Percentiles rank a stretch among this genome's conserved stretches.
Evolutionary conservation across 2,797 vertebrate genomes (phyloP).

Genomic region (Enteromius fasciolatus): DNA sequence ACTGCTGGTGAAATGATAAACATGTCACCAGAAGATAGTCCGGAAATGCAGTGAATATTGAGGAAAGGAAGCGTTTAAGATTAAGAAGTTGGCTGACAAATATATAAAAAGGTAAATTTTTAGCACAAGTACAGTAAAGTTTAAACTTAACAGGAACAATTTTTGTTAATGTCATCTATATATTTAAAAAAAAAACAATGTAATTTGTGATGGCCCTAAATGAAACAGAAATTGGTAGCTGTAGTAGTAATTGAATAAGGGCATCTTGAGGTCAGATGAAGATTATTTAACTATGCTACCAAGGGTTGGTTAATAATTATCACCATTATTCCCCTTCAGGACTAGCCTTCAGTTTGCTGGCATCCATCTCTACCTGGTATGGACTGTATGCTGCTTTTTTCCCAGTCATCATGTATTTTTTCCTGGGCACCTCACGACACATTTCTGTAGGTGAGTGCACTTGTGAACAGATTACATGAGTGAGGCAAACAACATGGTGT

Average conservation of each 20-base stretch:
- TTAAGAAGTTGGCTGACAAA: not conserved
- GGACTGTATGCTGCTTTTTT: slow-evolving; percentile 95
- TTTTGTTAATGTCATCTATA: not conserved
- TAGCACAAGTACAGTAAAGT: not conserved
- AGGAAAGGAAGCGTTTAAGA: not conserved
- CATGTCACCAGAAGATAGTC: not conserved
- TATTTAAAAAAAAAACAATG: not conserved
- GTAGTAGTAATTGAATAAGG: not conserved
- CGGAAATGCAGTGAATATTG: not conserved
- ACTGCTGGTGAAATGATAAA: not conserved
- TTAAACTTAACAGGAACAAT: not conserved
- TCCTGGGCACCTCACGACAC: slow-evolving; percentile 93
- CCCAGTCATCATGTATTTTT: slow-evolving; percentile 88
- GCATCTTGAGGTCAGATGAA: not conserved
- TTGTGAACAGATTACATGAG: not conserved
- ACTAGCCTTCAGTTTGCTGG: slow-evolving; percentile 91
- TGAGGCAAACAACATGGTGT: not conserved
- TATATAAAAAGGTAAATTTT: not conserved
- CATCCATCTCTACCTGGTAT: slow-evolving; percentile 84
- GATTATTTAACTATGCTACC: not conserved
- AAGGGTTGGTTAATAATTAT: not conserved
- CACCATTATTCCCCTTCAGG: slow-evolving; percentile 72
- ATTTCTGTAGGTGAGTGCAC: slow-evolving; percentile 90
- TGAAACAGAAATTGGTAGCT: not conserved
- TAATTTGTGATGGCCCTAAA: not conserved